Base-by-base conservation (phyloP, 2,888 invertebrate genomes). In the Julus scandinavius region DNA sequence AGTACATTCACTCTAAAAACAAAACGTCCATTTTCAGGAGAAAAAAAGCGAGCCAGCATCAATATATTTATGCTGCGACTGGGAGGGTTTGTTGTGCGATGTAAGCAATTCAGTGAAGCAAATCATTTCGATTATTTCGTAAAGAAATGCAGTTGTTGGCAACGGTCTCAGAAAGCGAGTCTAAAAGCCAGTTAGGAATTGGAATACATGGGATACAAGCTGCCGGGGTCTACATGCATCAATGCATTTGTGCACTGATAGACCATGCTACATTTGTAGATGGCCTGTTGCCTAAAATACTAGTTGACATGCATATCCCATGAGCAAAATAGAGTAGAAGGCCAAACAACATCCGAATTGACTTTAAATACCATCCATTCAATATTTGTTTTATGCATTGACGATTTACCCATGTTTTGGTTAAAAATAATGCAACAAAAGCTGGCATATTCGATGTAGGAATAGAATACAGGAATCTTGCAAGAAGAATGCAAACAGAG, bases 51-150 rank as follows among this genome's bases (percentile, higher is more conserved):
- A 72, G 72, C 38, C 13, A 80, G 38, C 80, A 80, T 80, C 80
- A 80, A 38, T 80, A 80, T 80, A 40, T 80, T 40, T 80, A 80
- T 80, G 80, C 38, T 38, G 80, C 29, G 80, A 40, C 80, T 40
- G 13, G 38, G 80, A 80, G 13, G 80, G 3, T 38, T 80, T 38
- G 80, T 80, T 72, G 72, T 80, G 80, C 80, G 38, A 80, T 80
- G 38, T 80, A 80, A 80, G 80, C 80, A 80, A 80, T 80, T 80
- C 80, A 80, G 80, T 80, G 80, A 80, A 80, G 80, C 80, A 80
- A 80, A 80, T 80, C 80, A 80, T 80, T 80, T 80, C 80, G 80
- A 80, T 80, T 80, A 80, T 80, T 80, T 80, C 38, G 80, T 15
- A 80, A 80, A 29, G 80, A 80, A 80, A 80, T 80, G 80, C 80